Evolutionary conservation across 2,797 vertebrate species (phyloP), one percentile per base, ranked within the genome.

Genomic region (Karalla daura): DNA sequence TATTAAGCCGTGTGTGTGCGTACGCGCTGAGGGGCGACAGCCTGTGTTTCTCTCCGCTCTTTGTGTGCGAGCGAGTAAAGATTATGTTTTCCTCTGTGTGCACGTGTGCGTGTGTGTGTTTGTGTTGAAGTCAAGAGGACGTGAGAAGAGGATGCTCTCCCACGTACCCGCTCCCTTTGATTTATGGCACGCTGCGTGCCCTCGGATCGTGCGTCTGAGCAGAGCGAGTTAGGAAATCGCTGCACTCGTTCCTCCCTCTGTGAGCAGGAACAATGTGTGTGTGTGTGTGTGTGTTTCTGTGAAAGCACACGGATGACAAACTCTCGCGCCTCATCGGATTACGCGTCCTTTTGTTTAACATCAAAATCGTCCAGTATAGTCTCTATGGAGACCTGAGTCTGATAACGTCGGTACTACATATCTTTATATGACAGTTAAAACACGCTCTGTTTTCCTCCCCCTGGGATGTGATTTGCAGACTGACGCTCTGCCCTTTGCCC

Each of bases 81-180:
- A 76, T 67, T 17, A 66, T 76, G 70, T 74, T 76, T 76, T 67
- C 47, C 23, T 69, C 27, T 71, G 66, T 74, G 46, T 80, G 58
- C 66, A 21, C 70, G 64, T 74, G 46, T 78, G 58, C 49, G 32
- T 69, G 32, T 70, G 55, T 64, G 61, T 44, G 63, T n/a, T n/a
- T 25, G 56, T 35, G 46, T 47, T 65, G 47, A 56, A 80, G 76
- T 86, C 55, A 76, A 82, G 60, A 78, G 64, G 77, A 85, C 51
- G 28, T 70, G 76, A 84, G 81, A 78, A 84, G 68, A 81, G 64
- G 71, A 77, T 62, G 66, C 77, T 74, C 72, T 81, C 61, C 60
- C 70, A 68, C 81, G 63, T 68, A 71, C 68, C 84, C 72, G 20
- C 55, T 40, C 59, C 15, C 51, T 41, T 44, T 74, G 81, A 84